Conservation (phyloP, 2,888 invertebrate genomes). For the Cerceris rybyensis region DNA sequence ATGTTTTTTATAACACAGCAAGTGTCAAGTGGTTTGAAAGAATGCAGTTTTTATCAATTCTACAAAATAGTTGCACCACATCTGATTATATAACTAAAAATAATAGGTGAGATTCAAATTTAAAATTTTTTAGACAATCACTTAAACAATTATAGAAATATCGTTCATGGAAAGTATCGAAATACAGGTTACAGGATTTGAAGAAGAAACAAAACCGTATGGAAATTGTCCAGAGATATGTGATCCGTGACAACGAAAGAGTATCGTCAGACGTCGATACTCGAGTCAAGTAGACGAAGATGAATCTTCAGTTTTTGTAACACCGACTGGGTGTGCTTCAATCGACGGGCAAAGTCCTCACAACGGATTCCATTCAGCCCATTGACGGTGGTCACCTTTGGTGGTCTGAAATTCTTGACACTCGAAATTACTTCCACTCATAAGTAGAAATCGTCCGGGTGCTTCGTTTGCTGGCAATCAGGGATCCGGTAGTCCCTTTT, state of each 20-base stretch:
- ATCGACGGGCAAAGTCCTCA: constrained; percentile 74
- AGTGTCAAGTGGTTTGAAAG: too few relatives aligned
- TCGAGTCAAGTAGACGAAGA: constrained; percentile 76
- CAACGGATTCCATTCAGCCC: constrained; percentile 72
- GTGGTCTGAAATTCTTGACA: constrained; percentile 80
- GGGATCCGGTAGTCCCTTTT: constrained; percentile 31
- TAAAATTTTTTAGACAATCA: too few relatives aligned
- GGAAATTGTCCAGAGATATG: neutral
- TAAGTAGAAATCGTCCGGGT: constrained; percentile 76
- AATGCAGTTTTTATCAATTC: too few relatives aligned
- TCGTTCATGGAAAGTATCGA: too few relatives aligned
- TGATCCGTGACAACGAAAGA: constrained; percentile 8
- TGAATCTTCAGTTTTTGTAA: constrained; percentile 77
- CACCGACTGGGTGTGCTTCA: constrained; percentile 64
- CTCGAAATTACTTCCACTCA: constrained; percentile 77
- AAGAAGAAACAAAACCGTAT: neutral
- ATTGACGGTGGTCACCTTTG: constrained; percentile 74
- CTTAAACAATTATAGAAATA: too few relatives aligned
- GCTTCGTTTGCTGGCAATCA: constrained; percentile 73
- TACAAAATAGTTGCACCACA: too few relatives aligned
- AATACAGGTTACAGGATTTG: too few relatives aligned
- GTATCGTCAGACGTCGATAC: constrained; percentile 71
- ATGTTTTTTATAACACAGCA: too few relatives aligned
- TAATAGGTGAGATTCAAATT: too few relatives aligned
- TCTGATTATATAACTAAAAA: too few relatives aligned